Conservation (phyloP, 2,113 vertebrate species). For the Eidolon helvum region DNA sequence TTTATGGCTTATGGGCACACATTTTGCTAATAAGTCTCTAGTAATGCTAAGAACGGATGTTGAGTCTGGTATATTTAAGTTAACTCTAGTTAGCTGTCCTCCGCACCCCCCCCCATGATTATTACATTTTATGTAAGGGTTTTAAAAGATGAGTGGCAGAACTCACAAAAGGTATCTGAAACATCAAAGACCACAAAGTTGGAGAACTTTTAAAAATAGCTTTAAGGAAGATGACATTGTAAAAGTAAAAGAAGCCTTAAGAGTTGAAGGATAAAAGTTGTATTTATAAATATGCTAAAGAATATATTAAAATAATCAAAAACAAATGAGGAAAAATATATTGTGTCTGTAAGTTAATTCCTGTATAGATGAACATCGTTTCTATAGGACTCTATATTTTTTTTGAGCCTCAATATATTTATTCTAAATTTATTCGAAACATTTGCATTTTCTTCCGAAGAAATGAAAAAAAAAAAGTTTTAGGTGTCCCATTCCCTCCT, state of each 20-base stretch:
- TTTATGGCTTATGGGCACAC: neutral
- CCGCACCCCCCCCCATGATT: neutral
- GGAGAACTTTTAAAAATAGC: neutral
- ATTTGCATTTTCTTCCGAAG: neutral
- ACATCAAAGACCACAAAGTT: constrained; percentile 10
- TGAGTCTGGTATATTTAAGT: neutral
- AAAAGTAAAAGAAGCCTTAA: neutral
- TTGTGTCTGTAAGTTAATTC: neutral
- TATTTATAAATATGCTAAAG: constrained; percentile 13
- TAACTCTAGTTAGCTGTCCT: neutral
- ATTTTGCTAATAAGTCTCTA: neutral
- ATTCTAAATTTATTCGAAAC: neutral
- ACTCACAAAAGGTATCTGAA: constrained; percentile 17
- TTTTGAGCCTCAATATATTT: neutral
- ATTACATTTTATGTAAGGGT: constrained; percentile 42
- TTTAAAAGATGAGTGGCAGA: neutral
- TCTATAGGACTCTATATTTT: neutral
- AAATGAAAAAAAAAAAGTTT: neutral
- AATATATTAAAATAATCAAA: neutral
- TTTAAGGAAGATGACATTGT: neutral
- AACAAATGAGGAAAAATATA: neutral
- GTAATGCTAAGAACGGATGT: neutral
- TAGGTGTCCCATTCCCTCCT: neutral
- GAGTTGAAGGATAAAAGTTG: neutral
- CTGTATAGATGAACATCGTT: neutral